A percentile compares a stretch with the other conserved stretches of the same genome.
phyloP scores from a whole-genome alignment of 2,113 vertebrate genomes.

The Sula dactylatra region DNA sequence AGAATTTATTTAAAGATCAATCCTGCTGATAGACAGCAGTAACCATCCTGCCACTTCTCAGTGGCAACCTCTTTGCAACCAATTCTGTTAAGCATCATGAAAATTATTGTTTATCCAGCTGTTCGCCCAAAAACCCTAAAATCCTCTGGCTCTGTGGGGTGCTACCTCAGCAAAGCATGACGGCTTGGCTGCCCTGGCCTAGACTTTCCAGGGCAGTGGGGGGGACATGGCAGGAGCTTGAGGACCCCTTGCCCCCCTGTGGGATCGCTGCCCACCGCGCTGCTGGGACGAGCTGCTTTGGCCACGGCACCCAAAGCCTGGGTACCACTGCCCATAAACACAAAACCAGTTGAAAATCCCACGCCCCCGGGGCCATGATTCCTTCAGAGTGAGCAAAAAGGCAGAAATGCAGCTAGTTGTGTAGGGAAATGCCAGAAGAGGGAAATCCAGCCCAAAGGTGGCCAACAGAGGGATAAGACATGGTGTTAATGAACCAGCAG shows the following conservation, averaged over 20 bases:
- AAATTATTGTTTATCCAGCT: not conserved
- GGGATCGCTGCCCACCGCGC: accelerated
- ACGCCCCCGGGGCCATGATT: accelerated
- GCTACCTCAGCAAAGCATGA: not conserved
- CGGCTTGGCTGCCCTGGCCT: accelerated
- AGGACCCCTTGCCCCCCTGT: accelerated
- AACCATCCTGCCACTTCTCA: not conserved
- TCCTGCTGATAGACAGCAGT: not conserved
- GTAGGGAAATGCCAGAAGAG: not conserved
- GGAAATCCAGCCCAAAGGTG: not conserved
- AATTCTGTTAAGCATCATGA: not conserved
- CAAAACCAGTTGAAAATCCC: not conserved
- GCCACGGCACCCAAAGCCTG: not conserved
- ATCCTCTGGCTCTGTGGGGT: not conserved
- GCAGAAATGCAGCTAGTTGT: not conserved
- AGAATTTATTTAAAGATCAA: not conserved
- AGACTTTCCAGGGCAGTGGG: not conserved
- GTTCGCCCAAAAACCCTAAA: not conserved
- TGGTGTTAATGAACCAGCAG: accelerated
- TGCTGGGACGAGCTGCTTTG: not conserved
- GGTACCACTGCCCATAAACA: not conserved
- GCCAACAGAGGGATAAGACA: not conserved
- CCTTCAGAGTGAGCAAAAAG: not conserved
- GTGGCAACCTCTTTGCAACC: not conserved
- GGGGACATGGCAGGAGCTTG: not conserved